Evolutionary conservation across 2,888 invertebrate species (phyloP).

Genomic region (Amorpha juglandis): DNA sequence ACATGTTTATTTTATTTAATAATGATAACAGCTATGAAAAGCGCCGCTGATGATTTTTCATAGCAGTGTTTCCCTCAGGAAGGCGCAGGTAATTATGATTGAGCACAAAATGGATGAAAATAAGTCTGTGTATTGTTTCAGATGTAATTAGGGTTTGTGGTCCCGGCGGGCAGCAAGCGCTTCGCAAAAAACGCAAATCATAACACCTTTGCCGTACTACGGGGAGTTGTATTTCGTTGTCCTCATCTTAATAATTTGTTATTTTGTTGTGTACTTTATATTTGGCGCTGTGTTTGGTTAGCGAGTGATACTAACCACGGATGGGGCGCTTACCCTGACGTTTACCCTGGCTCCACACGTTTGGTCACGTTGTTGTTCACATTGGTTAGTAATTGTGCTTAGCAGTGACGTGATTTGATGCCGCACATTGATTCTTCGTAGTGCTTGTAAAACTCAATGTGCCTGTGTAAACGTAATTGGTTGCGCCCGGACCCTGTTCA

Average conservation of each 20-base stretch:
- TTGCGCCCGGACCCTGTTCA: no score
- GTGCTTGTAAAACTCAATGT: no score
- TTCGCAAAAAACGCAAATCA: slow-evolving; percentile 68
- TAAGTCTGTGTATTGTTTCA: slow-evolving; percentile 78
- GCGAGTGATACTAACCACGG: no score
- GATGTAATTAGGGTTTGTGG: slow-evolving; percentile 82
- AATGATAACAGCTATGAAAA: slow-evolving; percentile 53
- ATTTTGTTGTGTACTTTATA: not conserved
- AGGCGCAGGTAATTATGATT: slow-evolving; percentile 79
- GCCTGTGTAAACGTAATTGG: no score
- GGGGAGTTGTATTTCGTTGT: slow-evolving; percentile 12
- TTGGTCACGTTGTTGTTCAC: no score
- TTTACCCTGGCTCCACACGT: no score
- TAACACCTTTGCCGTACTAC: slow-evolving; percentile 30
- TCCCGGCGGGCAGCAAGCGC: slow-evolving; percentile 61
- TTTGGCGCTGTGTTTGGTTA: not conserved
- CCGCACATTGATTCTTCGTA: no score
- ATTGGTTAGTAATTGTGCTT: no score
- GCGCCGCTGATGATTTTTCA: slow-evolving; percentile 65
- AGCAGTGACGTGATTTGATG: no score
- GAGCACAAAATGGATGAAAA: slow-evolving; percentile 83
- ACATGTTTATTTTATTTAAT: slow-evolving; percentile 55
- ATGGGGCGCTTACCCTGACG: no score
- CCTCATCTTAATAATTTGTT: not conserved
- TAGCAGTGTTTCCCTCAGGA: slow-evolving; percentile 73